These are phyloP conservation scores for Pitangus sulphuratus DNA, from an alignment of 2,797 vertebrate species.

Conservation along the genomic window DNA sequence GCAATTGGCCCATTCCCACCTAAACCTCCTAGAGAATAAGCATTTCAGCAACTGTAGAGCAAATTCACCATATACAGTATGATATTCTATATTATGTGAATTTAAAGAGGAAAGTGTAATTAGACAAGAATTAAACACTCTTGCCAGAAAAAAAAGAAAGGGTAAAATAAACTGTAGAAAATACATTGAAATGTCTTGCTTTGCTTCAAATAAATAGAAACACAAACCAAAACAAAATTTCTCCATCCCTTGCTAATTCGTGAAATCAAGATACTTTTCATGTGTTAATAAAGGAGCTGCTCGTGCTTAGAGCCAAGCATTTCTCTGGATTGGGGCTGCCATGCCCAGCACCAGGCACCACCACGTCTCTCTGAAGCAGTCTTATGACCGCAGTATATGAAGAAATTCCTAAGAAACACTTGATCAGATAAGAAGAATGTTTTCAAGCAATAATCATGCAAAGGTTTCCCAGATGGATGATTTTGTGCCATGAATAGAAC, in stretches of 20 bases:
- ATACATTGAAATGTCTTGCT: neutral
- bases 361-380: neutral
- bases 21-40: neutral
- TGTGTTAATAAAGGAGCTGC: neutral
- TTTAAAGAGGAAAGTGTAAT: neutral
- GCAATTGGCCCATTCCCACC: neutral
- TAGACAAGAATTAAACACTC: neutral
- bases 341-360: neutral
- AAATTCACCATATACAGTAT: neutral
- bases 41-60: neutral
- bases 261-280: neutral
- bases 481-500: conserved; percentile 42
- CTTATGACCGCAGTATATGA: neutral
- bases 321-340: neutral
- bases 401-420: conserved; percentile 27
- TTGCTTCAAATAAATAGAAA: neutral
- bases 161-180: neutral
- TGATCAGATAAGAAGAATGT: conserved; percentile 55
- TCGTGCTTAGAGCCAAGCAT: rapidly evolving
- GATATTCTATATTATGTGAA: neutral
- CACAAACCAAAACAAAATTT: neutral
- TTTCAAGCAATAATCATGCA: conserved; percentile 44
- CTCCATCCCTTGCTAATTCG: neutral
- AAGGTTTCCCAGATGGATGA: conserved; percentile 40
- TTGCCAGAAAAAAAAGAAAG: neutral